Evolutionary conservation across 2,888 invertebrate genomes (phyloP), one percentile per base, ranked within the genome.

Genomic region (Drosophila tripunctata): DNA sequence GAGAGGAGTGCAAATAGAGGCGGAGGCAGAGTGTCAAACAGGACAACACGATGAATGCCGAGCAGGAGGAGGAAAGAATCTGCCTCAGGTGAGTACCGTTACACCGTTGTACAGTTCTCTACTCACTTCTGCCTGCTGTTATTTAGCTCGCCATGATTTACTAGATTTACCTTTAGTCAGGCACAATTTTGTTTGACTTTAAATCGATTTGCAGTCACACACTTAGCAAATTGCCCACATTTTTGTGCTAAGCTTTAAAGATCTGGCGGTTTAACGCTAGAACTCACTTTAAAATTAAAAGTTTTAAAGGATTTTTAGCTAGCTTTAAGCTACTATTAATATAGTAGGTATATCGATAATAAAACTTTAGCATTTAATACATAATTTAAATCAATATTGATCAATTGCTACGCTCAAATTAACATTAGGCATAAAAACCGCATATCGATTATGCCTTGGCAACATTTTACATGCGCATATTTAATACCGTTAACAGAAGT

Each of bases 51-150:
- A 83, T 83, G 83, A 74, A 82, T 70, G 61, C 50, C 24, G 83
- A 82, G 15, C 88, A 75, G 69, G 82, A 86, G 63, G 87, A 78
- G 67, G 84, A 84, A 56, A 75, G 83, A 43, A 58, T 84, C 55
- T 84, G 86, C 75, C 80, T 84, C 61, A 86, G 84, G 84, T 84
- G 70, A 87, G 84, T 86, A n/a, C n/a, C n/a, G n/a, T n/a, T n/a
- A n/a, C n/a, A n/a, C n/a, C n/a, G n/a, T n/a, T n/a, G 60, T 66
- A 30, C 30, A 12, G 17, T 30, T 51, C 22, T 52, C 19, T 15
- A 24, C 15, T 43, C 21, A 30, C 17, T 17, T 51, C 4, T 8
- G 62, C 10, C 33, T 51, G 40, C 3, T 48, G 40, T 66, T 24
- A 27, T 50, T 17, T 33, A 31, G 57, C 43, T 41, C 45, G 48